Evolutionary conservation across 2,888 invertebrate species (phyloP), one percentile per base, ranked within the genome.

Genomic region (Trimorus sp.): DNA sequence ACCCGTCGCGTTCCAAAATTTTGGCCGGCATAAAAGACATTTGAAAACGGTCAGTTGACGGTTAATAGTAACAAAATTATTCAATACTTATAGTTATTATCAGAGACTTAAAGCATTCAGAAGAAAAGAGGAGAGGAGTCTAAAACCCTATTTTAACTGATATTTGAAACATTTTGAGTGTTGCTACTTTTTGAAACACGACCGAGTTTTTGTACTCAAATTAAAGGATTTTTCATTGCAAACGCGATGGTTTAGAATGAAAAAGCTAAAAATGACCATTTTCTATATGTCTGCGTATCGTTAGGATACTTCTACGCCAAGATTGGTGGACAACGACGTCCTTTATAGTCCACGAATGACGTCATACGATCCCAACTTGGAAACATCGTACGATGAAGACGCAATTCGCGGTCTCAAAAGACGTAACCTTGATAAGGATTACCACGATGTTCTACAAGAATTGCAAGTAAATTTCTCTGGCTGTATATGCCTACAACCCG

Each of bases 1-100:
- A 53, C 94, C 95, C 0, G 91, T 92, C 0, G 93, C 69, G 7
- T 48, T 71, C 54, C 83, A 63, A 48, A 71, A 84, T 42, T 48
- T 84, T 12, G 80, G 84, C 36, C 85, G 89, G 51, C 85, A 84
- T 65, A 89, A 88, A 84, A 85, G 89, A 82, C 75, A 87, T 40
- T 84, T 83, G 54, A 77, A 84, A 40, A 73, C 84, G 89, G 89
- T 89, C 14, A 36, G 9, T 14, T 8, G 14, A 48, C 42, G 26
- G n/a, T 68, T 56, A 9, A 51, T 16, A 51, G 3, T 54, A 51
- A 36, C 14, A 45, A 51, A 51, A 42, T 42, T 40, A 40, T 38
- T 54, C 1, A 4, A 26, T 26, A 26, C n/a, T n/a, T 26, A 26
- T 26, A 26, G 26, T 26, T 26, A 26, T 26, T 26, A 4, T 26